These are phyloP conservation scores for Grapholita molesta DNA, from an alignment of 1,140 invertebrate species.

Conservation along the genomic window DNA sequence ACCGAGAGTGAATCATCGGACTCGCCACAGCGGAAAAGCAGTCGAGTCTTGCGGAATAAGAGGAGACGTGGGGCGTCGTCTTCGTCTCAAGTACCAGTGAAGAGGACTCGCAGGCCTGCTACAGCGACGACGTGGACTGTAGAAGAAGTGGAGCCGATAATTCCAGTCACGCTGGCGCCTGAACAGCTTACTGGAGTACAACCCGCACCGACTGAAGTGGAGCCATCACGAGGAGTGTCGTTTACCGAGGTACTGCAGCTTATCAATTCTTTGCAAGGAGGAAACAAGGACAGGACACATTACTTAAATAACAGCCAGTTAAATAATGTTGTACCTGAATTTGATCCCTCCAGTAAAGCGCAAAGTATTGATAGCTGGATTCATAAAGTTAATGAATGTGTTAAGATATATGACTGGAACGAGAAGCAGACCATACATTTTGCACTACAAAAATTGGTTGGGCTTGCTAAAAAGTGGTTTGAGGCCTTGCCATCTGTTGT, in stretches of 20 bases:
- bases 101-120: not conserved
- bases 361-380: not conserved
- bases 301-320: not conserved
- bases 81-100: not conserved
- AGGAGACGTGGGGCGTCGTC: not conserved
- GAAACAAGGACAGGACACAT: not conserved
- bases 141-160: not conserved
- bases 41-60: not conserved
- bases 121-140: not conserved
- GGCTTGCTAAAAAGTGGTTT: not conserved
- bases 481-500: not conserved
- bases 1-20: not conserved
- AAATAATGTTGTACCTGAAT: constrained; percentile 1
- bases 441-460: not conserved
- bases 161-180: not conserved
- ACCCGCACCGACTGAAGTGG: not conserved
- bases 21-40: not conserved
- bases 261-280: not conserved
- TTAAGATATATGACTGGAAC: not conserved
- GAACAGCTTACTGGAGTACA: not conserved
- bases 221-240: not conserved
- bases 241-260: not conserved
- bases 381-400: constrained; percentile 16
- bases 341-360: not conserved
- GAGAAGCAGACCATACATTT: not conserved